Conservation (phyloP, 2,113 vertebrate species). For the Dunckerocampus dactyliophorus region DNA sequence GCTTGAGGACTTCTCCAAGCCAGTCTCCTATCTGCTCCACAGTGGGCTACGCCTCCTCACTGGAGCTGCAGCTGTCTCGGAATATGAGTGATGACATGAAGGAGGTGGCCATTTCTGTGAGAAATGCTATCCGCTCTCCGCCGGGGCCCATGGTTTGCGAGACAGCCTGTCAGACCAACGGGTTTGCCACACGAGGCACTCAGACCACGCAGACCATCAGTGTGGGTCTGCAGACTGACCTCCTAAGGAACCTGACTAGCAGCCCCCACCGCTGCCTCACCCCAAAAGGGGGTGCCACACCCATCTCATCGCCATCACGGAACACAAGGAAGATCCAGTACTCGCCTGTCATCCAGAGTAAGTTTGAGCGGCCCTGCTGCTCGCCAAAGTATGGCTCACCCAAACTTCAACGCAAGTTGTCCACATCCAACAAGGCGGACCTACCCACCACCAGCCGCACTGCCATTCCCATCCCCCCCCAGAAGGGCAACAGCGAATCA, state of each 20-base stretch:
- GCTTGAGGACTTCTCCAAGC: slow-evolving; percentile 70
- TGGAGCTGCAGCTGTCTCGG: slow-evolving; percentile 85
- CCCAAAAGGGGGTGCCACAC: slow-evolving; percentile 83
- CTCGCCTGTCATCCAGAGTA: slow-evolving; percentile 87
- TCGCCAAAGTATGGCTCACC: slow-evolving; percentile 97
- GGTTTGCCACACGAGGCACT: slow-evolving; percentile 81
- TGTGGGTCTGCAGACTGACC: slow-evolving; percentile 90
- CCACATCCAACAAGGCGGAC: slow-evolving; percentile 54
- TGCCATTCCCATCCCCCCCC: slow-evolving; percentile 74
- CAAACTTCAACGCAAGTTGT: slow-evolving; percentile 87
- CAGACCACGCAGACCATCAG: slow-evolving; percentile 92
- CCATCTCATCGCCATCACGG: slow-evolving; percentile 90
- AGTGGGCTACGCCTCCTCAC: slow-evolving; percentile 80
- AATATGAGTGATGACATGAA: slow-evolving; percentile 99
- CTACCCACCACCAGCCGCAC: slow-evolving; percentile 58
- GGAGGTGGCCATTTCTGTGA: slow-evolving; percentile 91
- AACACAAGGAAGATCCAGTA: slow-evolving; percentile 85
- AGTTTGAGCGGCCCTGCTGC: slow-evolving; percentile 95
- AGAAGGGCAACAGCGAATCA: slow-evolving; percentile 90
- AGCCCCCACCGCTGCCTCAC: slow-evolving; percentile 96
- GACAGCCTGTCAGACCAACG: slow-evolving; percentile 89
- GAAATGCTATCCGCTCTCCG: slow-evolving; percentile 78
- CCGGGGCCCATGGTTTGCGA: slow-evolving; percentile 74
- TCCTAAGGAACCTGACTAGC: slow-evolving; percentile 85
- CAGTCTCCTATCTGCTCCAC: slow-evolving; percentile 77